These are phyloP conservation scores for Rhagologus leucostigma DNA, from an alignment of 2,113 vertebrate species.

Conservation along the genomic window DNA sequence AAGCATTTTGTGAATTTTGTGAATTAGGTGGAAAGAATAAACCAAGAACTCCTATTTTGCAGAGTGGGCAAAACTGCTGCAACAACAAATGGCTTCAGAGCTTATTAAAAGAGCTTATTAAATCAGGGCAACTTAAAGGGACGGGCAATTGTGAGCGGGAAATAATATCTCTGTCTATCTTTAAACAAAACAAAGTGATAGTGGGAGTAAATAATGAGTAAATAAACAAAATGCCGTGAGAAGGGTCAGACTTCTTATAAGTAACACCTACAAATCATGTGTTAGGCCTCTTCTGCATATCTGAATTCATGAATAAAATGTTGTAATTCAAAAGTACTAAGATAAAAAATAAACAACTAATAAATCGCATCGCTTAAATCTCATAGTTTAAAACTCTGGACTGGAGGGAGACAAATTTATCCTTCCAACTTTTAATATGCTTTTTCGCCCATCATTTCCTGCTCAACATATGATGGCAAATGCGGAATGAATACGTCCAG, in stretches of 20 bases:
- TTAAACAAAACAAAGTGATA: slow-evolving; percentile 6
- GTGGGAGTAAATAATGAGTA: neutral
- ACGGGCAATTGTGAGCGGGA: neutral
- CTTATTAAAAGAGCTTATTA: neutral
- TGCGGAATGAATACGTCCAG: neutral
- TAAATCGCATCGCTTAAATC: neutral
- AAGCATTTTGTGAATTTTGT: neutral
- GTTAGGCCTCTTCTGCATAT: neutral
- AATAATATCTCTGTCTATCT: neutral
- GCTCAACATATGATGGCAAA: neutral
- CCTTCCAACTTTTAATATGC: neutral
- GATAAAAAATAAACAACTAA: neutral
- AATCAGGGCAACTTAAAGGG: neutral
- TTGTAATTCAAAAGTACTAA: neutral
- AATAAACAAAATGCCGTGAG: neutral
- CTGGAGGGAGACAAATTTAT: neutral
- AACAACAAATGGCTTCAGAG: neutral
- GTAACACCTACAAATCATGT: neutral
- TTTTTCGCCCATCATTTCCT: neutral
- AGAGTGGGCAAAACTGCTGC: slow-evolving; percentile 11
- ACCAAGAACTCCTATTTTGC: neutral
- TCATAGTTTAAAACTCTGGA: neutral
- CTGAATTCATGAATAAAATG: neutral
- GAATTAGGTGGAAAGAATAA: neutral
- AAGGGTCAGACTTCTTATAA: neutral